phyloP scores from a whole-genome alignment of 2,888 invertebrate genomes.

The Acrobasis repandana region DNA sequence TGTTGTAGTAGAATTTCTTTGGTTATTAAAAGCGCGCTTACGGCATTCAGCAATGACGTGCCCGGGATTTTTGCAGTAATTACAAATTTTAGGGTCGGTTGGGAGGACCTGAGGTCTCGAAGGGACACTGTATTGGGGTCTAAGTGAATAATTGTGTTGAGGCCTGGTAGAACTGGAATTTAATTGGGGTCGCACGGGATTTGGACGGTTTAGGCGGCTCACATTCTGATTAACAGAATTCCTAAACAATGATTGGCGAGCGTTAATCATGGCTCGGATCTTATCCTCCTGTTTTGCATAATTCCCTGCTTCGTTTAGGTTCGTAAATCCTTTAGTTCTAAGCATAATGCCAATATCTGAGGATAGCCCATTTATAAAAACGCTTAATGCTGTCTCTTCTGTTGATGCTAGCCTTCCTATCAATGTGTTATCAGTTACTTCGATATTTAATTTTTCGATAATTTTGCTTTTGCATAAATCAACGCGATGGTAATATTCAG shows the following conservation, averaged over 20 bases:
- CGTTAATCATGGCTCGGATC: neutral
- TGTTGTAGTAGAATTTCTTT: neutral
- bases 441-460: no score
- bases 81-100: no score
- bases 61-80: no score
- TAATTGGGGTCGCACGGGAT: neutral
- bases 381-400: neutral
- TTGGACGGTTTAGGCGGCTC: neutral
- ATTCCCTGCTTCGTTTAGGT: neutral
- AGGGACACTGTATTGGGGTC: neutral
- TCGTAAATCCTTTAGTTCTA: neutral
- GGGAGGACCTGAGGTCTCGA: no score
- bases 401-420: neutral
- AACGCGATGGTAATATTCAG: conserved; percentile 35
- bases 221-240: no score
- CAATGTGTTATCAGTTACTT: neutral
- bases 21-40: no score
- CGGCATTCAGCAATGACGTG: no score
- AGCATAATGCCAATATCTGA: neutral
- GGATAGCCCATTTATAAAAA: neutral
- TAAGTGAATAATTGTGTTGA: no score
- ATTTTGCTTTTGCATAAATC: no score
- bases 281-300: neutral
- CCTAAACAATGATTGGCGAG: neutral
- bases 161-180: neutral